These are phyloP conservation scores for Oceanodroma leucorhoa DNA, from an alignment of 2,797 vertebrate genomes.

Conservation along the genomic window DNA sequence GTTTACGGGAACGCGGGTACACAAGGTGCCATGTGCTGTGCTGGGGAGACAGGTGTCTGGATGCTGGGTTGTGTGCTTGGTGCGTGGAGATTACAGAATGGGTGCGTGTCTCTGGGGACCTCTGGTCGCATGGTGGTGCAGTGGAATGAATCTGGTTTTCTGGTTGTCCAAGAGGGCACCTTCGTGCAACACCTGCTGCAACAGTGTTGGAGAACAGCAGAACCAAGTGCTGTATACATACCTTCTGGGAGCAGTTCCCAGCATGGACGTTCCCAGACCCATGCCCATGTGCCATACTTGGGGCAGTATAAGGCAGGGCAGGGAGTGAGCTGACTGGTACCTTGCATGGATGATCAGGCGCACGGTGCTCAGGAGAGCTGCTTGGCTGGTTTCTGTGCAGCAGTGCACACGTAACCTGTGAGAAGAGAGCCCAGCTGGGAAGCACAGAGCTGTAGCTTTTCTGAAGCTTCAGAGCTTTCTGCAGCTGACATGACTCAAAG, in stretches of 20 bases:
- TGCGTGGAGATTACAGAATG: neutral
- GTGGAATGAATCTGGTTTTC: neutral
- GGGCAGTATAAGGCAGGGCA: neutral
- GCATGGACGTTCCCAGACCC: neutral
- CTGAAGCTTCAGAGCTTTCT: neutral
- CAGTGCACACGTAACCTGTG: neutral
- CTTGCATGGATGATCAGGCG: neutral
- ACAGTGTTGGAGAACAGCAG: neutral
- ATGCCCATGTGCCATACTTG: accelerated
- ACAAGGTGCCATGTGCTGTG: neutral
- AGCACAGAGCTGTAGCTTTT: neutral
- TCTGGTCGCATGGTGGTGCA: accelerated
- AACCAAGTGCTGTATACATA: neutral
- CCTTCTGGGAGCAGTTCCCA: neutral
- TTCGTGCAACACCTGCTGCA: neutral
- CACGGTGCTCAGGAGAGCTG: neutral
- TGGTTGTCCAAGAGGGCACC: neutral
- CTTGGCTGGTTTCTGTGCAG: neutral
- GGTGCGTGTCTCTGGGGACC: neutral
- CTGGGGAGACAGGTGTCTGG: neutral
- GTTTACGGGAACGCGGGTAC: neutral
- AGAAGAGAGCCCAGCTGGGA: neutral
- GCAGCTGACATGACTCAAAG: neutral
- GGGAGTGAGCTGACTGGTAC: neutral
- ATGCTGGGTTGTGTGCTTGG: accelerated